Evolutionary conservation across 2,113 vertebrate genomes (phyloP).

Genomic region (Lethenteron camtschaticum): DNA sequence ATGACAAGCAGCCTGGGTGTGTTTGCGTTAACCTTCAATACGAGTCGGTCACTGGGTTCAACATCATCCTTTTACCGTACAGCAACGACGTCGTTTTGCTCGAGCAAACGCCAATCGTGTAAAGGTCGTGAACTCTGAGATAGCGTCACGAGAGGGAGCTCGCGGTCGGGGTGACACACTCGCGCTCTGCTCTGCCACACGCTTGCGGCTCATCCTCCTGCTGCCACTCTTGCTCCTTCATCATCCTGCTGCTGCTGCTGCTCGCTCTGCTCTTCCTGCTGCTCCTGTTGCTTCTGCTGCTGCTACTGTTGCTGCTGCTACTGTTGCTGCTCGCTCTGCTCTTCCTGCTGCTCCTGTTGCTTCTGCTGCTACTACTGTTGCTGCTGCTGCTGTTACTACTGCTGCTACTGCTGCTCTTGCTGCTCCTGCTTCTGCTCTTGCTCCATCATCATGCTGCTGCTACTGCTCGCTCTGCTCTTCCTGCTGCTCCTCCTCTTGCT

Average conservation of each 20-base stretch:
- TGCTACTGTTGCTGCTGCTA: too few relatives aligned
- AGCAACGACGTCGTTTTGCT: too few relatives aligned
- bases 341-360: neutral
- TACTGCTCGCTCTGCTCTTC: too few relatives aligned
- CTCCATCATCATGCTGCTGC: neutral
- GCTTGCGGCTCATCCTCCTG: neutral
- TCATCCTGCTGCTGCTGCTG: neutral
- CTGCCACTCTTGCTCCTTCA: neutral
- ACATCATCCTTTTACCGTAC: too few relatives aligned
- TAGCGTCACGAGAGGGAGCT: too few relatives aligned
- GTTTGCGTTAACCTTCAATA: too few relatives aligned
- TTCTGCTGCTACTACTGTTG: neutral
- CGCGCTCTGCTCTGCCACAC: neutral
- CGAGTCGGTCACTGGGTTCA: too few relatives aligned
- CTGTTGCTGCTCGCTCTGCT: neutral
- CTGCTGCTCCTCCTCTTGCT: neutral
- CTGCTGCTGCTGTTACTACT: neutral
- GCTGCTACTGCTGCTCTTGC: neutral
- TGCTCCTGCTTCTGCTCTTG: neutral
- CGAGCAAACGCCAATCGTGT: too few relatives aligned
- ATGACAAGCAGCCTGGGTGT: too few relatives aligned
- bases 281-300: neutral
- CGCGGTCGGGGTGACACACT: too few relatives aligned
- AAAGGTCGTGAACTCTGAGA: too few relatives aligned
- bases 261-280: too few relatives aligned